A percentile compares a stretch with the other conserved stretches of the same genome.
Conservation (phyloP, 2,797 vertebrate genomes). For the Kryptopterus vitreolus region DNA sequence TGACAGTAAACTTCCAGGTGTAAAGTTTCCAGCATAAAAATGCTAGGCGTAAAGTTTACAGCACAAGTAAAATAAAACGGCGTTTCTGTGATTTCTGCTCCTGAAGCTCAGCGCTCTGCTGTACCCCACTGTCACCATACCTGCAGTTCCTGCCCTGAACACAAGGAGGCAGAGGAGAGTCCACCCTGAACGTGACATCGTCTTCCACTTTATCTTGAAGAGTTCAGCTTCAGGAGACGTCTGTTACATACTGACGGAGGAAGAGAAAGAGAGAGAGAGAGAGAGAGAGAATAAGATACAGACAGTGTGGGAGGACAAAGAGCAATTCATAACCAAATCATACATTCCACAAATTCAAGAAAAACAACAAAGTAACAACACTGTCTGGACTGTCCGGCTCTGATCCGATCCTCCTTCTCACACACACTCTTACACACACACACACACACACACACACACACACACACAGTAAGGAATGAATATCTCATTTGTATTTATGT, state of each 20-base stretch:
- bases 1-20: too few species aligned
- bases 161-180: slow-evolving; percentile 61
- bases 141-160: slow-evolving; percentile 54
- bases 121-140: too few species aligned
- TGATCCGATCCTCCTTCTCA: neutral
- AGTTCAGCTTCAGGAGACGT: slow-evolving; percentile 17
- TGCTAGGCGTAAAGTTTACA: too few species aligned
- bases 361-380: slow-evolving; percentile 18
- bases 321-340: slow-evolving; percentile 37
- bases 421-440: slow-evolving; percentile 16
- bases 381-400: neutral
- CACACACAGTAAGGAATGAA: neutral
- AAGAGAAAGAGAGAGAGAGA: too few species aligned
- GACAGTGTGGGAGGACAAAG: slow-evolving; percentile 23
- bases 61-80: too few species aligned
- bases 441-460: neutral
- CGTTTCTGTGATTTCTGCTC: too few species aligned
- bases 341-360: slow-evolving; percentile 29
- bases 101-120: too few species aligned
- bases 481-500: slow-evolving; percentile 1
- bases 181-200: slow-evolving; percentile 50
- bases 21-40: too few species aligned
- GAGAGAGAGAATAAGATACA: neutral
- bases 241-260: slow-evolving; percentile 6
- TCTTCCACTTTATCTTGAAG: slow-evolving; percentile 34